phyloP scores from a whole-genome alignment of 2,113 vertebrate species.

The Puntigrus tetrazona region DNA sequence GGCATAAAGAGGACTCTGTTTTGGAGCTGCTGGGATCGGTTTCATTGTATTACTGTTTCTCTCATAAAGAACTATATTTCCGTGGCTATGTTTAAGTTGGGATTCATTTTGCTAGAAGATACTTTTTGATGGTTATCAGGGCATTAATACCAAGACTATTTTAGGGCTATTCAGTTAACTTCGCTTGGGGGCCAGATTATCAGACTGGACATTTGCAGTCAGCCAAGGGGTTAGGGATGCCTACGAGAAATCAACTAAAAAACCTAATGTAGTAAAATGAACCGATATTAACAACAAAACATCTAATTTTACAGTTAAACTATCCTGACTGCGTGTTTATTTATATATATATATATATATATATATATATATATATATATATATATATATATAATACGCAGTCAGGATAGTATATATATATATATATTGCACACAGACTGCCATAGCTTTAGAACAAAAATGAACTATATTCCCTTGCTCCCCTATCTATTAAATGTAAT shows the following conservation, averaged over 20 bases:
- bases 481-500: not conserved
- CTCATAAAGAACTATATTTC: not conserved
- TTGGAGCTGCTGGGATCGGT: conserved; percentile 7
- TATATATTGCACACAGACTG: not conserved
- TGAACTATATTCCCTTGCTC: too few relatives aligned
- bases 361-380: too few relatives aligned
- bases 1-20: not conserved
- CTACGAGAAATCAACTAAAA: too few relatives aligned
- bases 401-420: too few relatives aligned
- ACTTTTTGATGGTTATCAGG: not conserved
- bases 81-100: not conserved
- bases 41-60: conserved; percentile 32
- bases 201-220: too few relatives aligned
- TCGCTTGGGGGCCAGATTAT: not conserved
- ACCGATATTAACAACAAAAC: too few relatives aligned
- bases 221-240: not conserved
- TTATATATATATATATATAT: too few relatives aligned
- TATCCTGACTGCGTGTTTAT: too few relatives aligned
- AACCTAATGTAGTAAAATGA: too few relatives aligned
- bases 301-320: too few relatives aligned
- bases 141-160: not conserved
- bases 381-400: too few relatives aligned
- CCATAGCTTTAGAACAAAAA: not conserved
- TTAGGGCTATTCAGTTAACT: not conserved
- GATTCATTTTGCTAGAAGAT: not conserved